Conservation (phyloP, 92 coral and sea anemone genomes). For the Porites divaricata region DNA sequence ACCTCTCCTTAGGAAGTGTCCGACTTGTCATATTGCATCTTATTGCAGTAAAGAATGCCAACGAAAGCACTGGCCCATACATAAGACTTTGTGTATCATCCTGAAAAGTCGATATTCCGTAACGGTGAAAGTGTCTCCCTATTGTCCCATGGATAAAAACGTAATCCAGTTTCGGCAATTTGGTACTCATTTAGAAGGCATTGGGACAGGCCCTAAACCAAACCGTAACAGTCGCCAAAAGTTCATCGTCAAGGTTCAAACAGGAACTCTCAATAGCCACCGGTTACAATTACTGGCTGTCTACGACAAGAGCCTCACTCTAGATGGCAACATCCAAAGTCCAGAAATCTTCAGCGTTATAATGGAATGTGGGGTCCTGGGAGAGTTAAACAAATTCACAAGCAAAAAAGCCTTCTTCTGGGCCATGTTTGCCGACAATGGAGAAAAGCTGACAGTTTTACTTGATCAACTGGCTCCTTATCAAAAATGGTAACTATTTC, state of each 20-base stretch:
- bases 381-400: conserved; percentile 42
- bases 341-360: conserved; percentile 69
- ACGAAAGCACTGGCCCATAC: conserved; percentile 43
- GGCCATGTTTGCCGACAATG: conserved; percentile 57
- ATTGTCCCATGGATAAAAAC: neutral
- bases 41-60: conserved; percentile 71
- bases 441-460: conserved; percentile 52
- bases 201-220: conserved; percentile 48
- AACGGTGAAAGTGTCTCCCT: conserved; percentile 17
- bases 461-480: conserved; percentile 75
- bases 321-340: conserved; percentile 64
- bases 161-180: neutral
- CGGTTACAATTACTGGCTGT: conserved; percentile 51
- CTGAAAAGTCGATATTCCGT: conserved; percentile 54
- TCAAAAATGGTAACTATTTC: conserved; percentile 63
- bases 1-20: conserved; percentile 36
- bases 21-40: conserved; percentile 50
- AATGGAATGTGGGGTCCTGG: conserved; percentile 86
- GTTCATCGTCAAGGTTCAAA: conserved; percentile 71
- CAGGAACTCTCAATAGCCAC: conserved; percentile 49
- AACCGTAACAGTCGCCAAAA: conserved; percentile 28
- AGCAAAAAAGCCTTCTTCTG: conserved; percentile 77
- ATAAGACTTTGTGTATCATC: conserved; percentile 45
- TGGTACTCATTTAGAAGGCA: conserved; percentile 40
- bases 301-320: conserved; percentile 51